Evolutionary conservation across 1,140 invertebrate species (phyloP).

Genomic region (Spodoptera frugiperda): DNA sequence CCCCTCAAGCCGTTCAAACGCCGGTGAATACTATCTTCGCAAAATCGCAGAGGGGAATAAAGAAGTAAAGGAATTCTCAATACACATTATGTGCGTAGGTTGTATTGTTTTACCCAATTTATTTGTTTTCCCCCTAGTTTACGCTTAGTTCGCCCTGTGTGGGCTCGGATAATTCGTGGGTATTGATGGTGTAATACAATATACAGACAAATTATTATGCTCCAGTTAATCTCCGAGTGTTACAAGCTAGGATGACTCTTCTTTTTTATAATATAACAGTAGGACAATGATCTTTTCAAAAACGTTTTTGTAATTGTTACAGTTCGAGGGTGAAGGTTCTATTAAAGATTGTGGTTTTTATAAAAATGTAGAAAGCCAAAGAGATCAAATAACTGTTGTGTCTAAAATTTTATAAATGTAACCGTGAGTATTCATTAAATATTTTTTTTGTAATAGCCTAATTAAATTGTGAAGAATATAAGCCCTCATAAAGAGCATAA

Average conservation of each 20-base stretch:
- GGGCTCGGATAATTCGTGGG: constrained; percentile 9
- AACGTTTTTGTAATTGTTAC: too few species aligned
- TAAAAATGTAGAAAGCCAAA: too few species aligned
- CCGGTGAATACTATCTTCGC: constrained; percentile 22
- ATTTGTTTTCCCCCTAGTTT: constrained; percentile 10
- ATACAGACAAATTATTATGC: constrained; percentile 16
- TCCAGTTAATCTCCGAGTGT: constrained; percentile 1
- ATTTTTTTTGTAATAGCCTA: too few species aligned
- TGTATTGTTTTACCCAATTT: constrained; percentile 34
- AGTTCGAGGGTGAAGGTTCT: too few species aligned
- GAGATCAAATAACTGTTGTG: too few species aligned
- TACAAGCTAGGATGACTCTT: neutral
- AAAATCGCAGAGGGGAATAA: constrained; percentile 29
- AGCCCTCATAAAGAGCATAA: neutral
- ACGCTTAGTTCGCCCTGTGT: neutral
- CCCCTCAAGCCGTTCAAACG: neutral
- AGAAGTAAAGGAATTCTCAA: constrained; percentile 26
- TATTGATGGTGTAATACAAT: neutral
- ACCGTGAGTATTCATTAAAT: too few species aligned
- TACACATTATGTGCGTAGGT: constrained; percentile 1
- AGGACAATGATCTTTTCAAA: neutral
- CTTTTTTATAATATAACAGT: neutral
- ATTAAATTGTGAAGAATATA: neutral
- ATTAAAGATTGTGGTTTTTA: neutral
- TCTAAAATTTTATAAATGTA: too few species aligned